A percentile compares a stretch with the other conserved stretches of the same genome.
phyloP scores from a whole-genome alignment of 1,140 invertebrate genomes.

The Globodera rostochiensis region DNA sequence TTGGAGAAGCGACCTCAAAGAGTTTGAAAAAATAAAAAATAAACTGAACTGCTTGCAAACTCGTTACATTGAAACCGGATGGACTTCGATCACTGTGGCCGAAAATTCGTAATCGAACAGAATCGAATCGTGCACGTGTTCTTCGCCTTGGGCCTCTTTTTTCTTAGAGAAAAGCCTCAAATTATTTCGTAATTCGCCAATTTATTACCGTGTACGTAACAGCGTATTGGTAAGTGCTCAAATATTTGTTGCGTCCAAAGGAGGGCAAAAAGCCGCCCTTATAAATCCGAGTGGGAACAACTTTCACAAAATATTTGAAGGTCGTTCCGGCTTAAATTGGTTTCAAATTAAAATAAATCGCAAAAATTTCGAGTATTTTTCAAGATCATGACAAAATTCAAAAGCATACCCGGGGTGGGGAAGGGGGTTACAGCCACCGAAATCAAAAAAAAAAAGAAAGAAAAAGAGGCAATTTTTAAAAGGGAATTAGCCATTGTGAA shows the following conservation, averaged over 20 bases:
- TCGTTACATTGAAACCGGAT: slow-evolving; percentile 48
- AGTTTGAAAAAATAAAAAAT: not conserved
- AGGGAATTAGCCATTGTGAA: too few relatives aligned
- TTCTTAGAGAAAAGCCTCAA: slow-evolving; percentile 34
- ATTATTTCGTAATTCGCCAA: not conserved
- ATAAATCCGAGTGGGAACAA: slow-evolving; percentile 60
- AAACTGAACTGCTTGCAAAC: not conserved
- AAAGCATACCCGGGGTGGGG: too few relatives aligned
- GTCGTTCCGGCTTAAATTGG: slow-evolving; percentile 46
- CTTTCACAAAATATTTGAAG: slow-evolving; percentile 55
- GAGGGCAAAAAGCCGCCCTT: slow-evolving; percentile 42
- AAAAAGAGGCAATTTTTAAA: too few relatives aligned
- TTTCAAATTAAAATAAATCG: not conserved
- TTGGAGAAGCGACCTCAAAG: slow-evolving; percentile 51
- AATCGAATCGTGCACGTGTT: slow-evolving; percentile 56
- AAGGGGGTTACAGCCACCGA: too few relatives aligned
- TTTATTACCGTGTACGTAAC: slow-evolving; percentile 56
- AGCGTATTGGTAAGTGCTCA: slow-evolving; percentile 59
- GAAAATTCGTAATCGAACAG: slow-evolving; percentile 60
- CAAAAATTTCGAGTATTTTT: too few relatives aligned
- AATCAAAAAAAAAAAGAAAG: too few relatives aligned
- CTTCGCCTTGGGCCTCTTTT: slow-evolving; percentile 49
- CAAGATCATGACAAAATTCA: too few relatives aligned
- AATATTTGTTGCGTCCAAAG: slow-evolving; percentile 15
- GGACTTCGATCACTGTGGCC: slow-evolving; percentile 59